Evolutionary conservation across 1,140 invertebrate species (phyloP).

Genomic region (Ips typographus): DNA sequence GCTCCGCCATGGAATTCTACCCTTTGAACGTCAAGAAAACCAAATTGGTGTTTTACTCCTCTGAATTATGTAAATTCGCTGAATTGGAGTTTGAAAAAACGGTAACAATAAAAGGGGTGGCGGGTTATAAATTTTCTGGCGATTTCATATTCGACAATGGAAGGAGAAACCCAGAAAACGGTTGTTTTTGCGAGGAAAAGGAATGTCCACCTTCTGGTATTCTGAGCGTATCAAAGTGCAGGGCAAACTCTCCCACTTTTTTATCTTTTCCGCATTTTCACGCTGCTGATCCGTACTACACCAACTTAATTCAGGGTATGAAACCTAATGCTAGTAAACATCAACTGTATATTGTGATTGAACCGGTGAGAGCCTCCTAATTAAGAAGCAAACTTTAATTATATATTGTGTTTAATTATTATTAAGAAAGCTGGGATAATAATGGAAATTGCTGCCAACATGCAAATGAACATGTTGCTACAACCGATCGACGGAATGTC

Average conservation of each 20-base stretch:
- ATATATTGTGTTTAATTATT: background rate
- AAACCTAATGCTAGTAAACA: slow-evolving; percentile 57
- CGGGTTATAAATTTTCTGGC: slow-evolving; percentile 61
- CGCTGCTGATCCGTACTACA: slow-evolving; percentile 63
- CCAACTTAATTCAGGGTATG: slow-evolving; percentile 56
- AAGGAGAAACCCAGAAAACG: slow-evolving; percentile 61
- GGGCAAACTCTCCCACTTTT: slow-evolving; percentile 69
- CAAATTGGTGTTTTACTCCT: slow-evolving; percentile 63
- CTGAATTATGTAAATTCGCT: slow-evolving; percentile 69
- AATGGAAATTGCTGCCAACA: slow-evolving; percentile 56
- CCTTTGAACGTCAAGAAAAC: slow-evolving; percentile 55
- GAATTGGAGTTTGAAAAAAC: slow-evolving; percentile 60
- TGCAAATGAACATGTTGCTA: slow-evolving; percentile 76
- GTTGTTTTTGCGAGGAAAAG: slow-evolving; percentile 67
- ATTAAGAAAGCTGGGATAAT: slow-evolving; percentile 48
- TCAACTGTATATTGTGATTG: slow-evolving; percentile 68
- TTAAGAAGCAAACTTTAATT: background rate
- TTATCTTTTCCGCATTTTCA: slow-evolving; percentile 80
- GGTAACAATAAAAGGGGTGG: slow-evolving; percentile 55
- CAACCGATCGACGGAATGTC: slow-evolving; percentile 61
- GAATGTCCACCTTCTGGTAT: slow-evolving; percentile 68
- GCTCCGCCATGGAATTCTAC: slow-evolving; percentile 65
- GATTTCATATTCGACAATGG: slow-evolving; percentile 64
- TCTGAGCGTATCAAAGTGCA: slow-evolving; percentile 61
- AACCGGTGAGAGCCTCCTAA: slow-evolving; percentile 59